Percentiles rank a stretch among this genome's conserved stretches.
phyloP scores from a whole-genome alignment of 1,140 invertebrate species.

The Eurosta solidaginis region DNA sequence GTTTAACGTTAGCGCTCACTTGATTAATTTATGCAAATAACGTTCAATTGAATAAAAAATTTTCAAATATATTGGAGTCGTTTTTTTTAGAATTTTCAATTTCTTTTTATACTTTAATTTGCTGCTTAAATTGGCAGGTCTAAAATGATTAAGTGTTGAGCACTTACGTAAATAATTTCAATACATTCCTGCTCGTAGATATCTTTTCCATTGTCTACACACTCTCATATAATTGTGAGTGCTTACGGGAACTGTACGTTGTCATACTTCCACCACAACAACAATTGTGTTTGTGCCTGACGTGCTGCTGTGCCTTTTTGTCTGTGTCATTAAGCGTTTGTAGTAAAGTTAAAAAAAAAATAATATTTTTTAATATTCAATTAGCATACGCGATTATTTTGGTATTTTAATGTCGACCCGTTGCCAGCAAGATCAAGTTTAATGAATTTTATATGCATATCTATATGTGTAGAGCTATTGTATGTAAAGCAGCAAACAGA shows the following conservation, averaged over 20 bases:
- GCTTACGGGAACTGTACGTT: too few species aligned
- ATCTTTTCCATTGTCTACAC: too few species aligned
- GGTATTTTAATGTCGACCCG: constrained; percentile 1
- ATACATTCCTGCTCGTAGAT: too few species aligned
- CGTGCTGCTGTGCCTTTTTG: background rate
- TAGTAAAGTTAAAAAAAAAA: background rate
- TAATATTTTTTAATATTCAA: constrained; percentile 23
- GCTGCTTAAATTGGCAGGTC: too few species aligned
- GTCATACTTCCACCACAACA: too few species aligned
- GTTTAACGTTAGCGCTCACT: background rate
- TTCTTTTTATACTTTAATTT: too few species aligned
- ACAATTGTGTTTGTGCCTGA: background rate
- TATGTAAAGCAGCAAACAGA: too few species aligned
- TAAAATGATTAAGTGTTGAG: background rate
- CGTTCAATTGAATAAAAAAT: constrained; percentile 27
- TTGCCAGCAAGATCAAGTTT: constrained; percentile 15
- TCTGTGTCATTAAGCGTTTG: constrained; percentile 39
- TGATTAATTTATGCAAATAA: constrained; percentile 32
- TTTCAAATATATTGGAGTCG: background rate
- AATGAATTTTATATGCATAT: background rate
- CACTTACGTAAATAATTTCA: background rate
- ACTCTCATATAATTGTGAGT: too few species aligned
- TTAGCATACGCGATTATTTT: constrained; percentile 37
- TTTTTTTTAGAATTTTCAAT: constrained; percentile 31
- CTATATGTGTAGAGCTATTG: background rate